phyloP scores from a whole-genome alignment of 2,888 invertebrate species.

The Torymus tubicola region DNA sequence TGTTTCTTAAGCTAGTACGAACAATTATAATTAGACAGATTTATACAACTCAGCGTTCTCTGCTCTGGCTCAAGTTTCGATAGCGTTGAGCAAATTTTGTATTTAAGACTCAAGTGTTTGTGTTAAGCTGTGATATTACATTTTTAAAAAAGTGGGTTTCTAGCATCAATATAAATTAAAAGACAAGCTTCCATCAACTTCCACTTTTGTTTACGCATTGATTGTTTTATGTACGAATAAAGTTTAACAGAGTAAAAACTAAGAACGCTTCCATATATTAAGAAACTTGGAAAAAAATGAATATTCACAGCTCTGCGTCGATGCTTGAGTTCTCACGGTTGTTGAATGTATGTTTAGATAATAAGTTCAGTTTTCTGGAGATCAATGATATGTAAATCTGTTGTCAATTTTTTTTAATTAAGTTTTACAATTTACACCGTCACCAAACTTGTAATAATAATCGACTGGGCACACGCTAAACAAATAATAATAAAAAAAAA shows the following conservation, averaged over 20 bases:
- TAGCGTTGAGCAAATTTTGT: constrained; percentile 48
- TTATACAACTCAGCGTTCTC: constrained; percentile 42
- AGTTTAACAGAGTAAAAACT: constrained; percentile 7
- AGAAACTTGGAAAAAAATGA: constrained; percentile 7
- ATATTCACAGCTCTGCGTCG: constrained; percentile 3
- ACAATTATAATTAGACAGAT: constrained; percentile 32
- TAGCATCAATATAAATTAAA: constrained; percentile 6
- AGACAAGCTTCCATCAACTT: constrained; percentile 48
- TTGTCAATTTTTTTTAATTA: constrained; percentile 47
- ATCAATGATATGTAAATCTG: constrained; percentile 52
- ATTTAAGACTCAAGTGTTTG: constrained; percentile 36
- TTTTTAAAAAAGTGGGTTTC: not conserved
- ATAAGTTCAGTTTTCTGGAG: constrained; percentile 51
- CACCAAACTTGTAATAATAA: constrained; percentile 55
- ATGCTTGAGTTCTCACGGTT: constrained; percentile 48
- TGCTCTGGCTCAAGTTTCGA: constrained; percentile 57
- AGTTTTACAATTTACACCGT: constrained; percentile 47
- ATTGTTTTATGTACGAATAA: constrained; percentile 2
- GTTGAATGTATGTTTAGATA: constrained; percentile 54
- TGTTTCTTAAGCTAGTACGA: constrained; percentile 15
- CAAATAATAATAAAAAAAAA: constrained; percentile 15
- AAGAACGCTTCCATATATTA: constrained; percentile 29
- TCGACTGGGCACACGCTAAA: constrained; percentile 46
- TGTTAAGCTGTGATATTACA: not conserved
- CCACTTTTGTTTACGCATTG: constrained; percentile 36